Evolutionary conservation across 2,888 invertebrate species (phyloP), one percentile per base, ranked within the genome.

Genomic region (Hydriomena furcata): DNA sequence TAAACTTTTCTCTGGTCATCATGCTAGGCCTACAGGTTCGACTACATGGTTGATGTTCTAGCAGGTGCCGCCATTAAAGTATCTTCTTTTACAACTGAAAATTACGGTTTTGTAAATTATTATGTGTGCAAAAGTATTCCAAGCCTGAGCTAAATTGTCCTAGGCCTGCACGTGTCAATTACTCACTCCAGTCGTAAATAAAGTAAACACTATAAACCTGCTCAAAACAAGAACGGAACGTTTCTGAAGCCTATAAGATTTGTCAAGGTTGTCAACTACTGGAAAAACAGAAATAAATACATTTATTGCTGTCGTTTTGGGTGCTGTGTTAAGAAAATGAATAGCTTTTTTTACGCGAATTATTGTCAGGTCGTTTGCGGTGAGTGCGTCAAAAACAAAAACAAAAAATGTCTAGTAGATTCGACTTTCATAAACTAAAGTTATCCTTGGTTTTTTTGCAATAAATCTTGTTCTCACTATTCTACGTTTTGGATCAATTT

Each of bases 101-200:
- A 12, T n/a, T 5, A 31, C 12, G 30, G 2, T 17, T 30, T 8
- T 27, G 12, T 7, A 23, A 17, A 10, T 17, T 4, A 17, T 17
- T 17, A 17, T 17, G 4, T 17, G 35, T 11, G n/a, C 6, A 11
- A 12, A 10, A 34, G 17, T 34, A 24, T 28, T 36, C 35, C 11
- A 20, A 23, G 47, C 34, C 13, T 38, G 27, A 40, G 34, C 41
- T 36, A 48, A 25, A 44, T 44, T 27, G 60, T 58, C 65, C 61
- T 64, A 68, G 66, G 62, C 64, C 61, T 64, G 60, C 69, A 65
- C 59, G 58, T 63, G 53, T 61, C 67, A 66, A 69, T 71, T 68
- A 68, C 67, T 67, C 53, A 61, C 49, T 50, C 40, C 38, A 46
- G 43, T 61, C 55, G 55, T 57, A 57, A 51, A 50, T 55, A 50